These are phyloP conservation scores for Agapornis canus DNA, from an alignment of 2,797 vertebrate species.

Conservation along the genomic window DNA sequence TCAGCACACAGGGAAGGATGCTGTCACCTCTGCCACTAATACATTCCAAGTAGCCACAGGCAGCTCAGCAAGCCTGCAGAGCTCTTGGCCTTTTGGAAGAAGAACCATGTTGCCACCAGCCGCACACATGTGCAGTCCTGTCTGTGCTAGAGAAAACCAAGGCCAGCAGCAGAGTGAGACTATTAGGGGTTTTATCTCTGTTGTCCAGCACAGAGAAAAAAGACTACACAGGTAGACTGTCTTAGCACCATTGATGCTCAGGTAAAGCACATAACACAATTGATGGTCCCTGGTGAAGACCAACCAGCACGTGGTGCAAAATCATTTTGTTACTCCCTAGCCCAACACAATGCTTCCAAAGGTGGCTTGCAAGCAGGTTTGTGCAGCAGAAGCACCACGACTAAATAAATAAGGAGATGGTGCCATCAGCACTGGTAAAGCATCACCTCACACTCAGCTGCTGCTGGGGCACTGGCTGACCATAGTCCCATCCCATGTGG, in stretches of 20 bases:
- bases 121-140: accelerated
- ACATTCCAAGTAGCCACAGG: background rate
- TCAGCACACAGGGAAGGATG: accelerated
- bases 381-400: accelerated
- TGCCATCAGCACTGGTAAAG: background rate
- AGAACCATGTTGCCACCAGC: background rate
- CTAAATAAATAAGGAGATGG: background rate
- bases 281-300: background rate
- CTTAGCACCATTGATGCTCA: background rate
- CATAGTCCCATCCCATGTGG: accelerated
- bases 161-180: background rate
- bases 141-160: background rate
- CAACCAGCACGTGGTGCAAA: background rate
- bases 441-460: accelerated
- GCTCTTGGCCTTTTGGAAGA: background rate
- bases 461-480: accelerated
- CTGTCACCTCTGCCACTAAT: background rate
- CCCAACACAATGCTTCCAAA: accelerated
- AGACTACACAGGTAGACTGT: background rate
- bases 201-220: background rate
- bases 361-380: background rate
- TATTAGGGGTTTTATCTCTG: too few relatives aligned
- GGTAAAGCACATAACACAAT: background rate
- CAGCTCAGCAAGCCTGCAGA: background rate
- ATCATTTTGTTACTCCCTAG: background rate